These are phyloP conservation scores for Eospalax fontanierii DNA, from an alignment of 2,797 vertebrate genomes.

Conservation along the genomic window DNA sequence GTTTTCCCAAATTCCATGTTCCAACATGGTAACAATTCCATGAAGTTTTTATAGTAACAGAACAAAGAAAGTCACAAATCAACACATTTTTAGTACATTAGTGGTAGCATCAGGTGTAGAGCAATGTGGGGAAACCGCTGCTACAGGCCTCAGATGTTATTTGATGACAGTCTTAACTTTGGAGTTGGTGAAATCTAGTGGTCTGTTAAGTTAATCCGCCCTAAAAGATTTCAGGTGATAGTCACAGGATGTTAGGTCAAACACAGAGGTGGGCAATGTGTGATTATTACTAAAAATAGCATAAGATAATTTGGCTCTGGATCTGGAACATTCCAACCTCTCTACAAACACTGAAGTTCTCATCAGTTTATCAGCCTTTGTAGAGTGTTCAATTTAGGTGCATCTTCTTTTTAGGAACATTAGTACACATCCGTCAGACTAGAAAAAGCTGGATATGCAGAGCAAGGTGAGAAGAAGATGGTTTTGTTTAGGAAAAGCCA, in stretches of 20 bases:
- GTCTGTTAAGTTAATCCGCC: background rate
- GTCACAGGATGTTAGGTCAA: background rate
- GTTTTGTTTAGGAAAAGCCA: background rate
- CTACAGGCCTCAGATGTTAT: background rate
- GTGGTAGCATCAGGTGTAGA: background rate
- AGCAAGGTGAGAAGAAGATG: background rate
- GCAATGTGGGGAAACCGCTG: background rate
- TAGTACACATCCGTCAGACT: background rate
- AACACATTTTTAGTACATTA: background rate
- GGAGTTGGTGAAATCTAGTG: background rate
- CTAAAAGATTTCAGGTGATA: background rate
- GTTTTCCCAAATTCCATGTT: background rate
- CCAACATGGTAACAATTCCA: background rate
- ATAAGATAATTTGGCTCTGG: background rate
- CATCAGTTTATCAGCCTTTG: background rate
- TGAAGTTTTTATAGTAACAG: background rate
- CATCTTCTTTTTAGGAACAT: background rate
- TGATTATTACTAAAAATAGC: background rate
- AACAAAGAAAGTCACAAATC: background rate
- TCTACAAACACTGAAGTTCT: background rate
- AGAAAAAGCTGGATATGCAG: background rate
- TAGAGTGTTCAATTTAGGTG: background rate
- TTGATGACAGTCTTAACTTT: background rate
- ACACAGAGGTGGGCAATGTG: background rate
- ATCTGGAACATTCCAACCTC: background rate